These are phyloP conservation scores for Archivesica marissinica DNA, from an alignment of 1,140 invertebrate genomes.

Conservation along the genomic window DNA sequence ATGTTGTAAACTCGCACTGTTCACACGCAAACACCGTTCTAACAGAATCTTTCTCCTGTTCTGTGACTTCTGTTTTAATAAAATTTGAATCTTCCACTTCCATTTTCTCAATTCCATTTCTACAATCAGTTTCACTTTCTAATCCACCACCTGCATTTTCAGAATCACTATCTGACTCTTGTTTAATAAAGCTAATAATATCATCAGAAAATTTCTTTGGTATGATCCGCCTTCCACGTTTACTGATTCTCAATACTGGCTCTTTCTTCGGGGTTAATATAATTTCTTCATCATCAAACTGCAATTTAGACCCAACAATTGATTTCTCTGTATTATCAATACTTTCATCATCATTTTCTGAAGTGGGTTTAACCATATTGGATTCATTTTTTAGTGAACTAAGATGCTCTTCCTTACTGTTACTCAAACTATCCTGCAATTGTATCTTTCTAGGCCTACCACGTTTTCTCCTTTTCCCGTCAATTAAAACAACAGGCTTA, in stretches of 20 bases:
- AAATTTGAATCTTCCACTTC: conserved; percentile 28
- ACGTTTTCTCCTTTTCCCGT: conserved; percentile 17
- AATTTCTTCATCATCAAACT: neutral
- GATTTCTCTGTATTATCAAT: neutral
- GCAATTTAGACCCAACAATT: too few species aligned
- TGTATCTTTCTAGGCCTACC: conserved; percentile 63
- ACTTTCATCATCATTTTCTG: conserved; percentile 56
- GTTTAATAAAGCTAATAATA: conserved; percentile 53
- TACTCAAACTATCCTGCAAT: conserved; percentile 14
- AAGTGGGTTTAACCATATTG: conserved; percentile 25
- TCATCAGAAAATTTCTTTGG: conserved; percentile 52
- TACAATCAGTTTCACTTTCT: too few species aligned
- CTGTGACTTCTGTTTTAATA: conserved; percentile 41
- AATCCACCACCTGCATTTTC: conserved; percentile 11
- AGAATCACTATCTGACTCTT: conserved; percentile 25
- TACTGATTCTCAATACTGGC: conserved; percentile 45
- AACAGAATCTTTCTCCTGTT: neutral
- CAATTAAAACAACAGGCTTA: neutral
- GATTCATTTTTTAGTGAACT: neutral
- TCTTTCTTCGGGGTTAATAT: neutral
- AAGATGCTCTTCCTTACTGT: neutral
- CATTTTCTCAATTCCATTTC: conserved; percentile 6
- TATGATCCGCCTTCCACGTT: conserved; percentile 27
- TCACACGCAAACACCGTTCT: conserved; percentile 73
- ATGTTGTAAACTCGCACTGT: conserved; percentile 68